Evolutionary conservation across 2,797 vertebrate genomes (phyloP).

Genomic region (Muscicapa striata): DNA sequence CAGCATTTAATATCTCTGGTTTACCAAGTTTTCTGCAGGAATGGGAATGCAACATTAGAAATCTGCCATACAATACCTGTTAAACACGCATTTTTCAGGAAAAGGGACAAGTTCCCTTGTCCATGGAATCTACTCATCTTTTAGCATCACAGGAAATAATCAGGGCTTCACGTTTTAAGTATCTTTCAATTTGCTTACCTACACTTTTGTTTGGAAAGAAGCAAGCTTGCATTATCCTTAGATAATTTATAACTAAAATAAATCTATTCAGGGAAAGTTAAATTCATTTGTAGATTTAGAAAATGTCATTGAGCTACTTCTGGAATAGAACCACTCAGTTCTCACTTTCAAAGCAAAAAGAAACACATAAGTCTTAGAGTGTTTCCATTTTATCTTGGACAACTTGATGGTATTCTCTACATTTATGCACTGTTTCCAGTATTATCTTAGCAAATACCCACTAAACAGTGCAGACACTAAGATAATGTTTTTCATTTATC

Average conservation of each 20-base stretch:
- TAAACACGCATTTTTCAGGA: neutral
- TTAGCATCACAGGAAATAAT: neutral
- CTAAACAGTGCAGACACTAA: neutral
- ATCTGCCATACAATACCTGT: slow-evolving; percentile 21
- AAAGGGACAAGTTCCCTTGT: neutral
- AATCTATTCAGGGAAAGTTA: neutral
- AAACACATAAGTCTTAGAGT: neutral
- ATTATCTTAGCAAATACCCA: neutral
- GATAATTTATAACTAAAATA: neutral
- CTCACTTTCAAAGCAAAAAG: neutral
- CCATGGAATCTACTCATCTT: neutral
- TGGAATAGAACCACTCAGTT: neutral
- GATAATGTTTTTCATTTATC: neutral
- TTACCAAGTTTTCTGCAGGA: slow-evolving; percentile 16
- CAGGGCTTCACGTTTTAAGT: neutral
- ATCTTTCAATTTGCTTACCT: neutral
- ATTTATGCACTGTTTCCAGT: neutral
- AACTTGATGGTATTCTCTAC: neutral
- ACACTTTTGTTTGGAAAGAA: neutral
- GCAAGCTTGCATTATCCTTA: neutral
- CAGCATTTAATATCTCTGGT: neutral
- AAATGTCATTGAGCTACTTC: neutral
- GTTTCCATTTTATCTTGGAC: neutral
- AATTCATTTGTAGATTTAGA: neutral
- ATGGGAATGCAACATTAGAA: slow-evolving; percentile 41